Evolutionary conservation across 2,888 invertebrate genomes (phyloP), one percentile per base, ranked within the genome.

Genomic region (Trichogramma dendrolimi): DNA sequence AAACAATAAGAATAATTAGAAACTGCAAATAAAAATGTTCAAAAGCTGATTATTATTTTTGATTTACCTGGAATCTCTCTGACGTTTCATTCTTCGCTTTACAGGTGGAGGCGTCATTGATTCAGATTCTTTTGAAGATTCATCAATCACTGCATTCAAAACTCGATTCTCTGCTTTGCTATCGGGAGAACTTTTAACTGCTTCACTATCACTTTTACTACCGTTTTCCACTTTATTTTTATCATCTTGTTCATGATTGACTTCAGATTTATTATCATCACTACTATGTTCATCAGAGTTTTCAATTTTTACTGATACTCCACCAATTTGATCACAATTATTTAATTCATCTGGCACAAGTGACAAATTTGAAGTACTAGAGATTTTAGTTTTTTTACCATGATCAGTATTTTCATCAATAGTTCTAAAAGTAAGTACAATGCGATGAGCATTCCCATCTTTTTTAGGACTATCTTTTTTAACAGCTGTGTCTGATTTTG

Each of bases 361-460:
- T 47, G 74, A 72, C 42, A 78, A 70, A 67, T 78, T 78, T 3
- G 79, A 76, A 4, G 75, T 73, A 60, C 78, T 79, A 6, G 77
- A 78, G 64, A 77, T 78, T 55, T 77, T 79, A 0, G 76, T 76
- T 64, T 77, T 79, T 62, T 71, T 78, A 6, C 79, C 78, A 43
- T 77, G 71, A 69, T 80, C 78, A 0, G 79, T 79, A 58, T 77
- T 77, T 56, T 80, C 80, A 58, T 80, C 79, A 58, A 77, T 77
- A 1, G 86, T 84, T n/a, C 85, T 81, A 67, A 86, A 84, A 0
- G 86, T 86, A 43, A 86, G 74, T 6, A 86, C 85, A 62, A 86
- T 86, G 49, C 86, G 81, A 4, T 85, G 85, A 71, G 85, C 84
- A 50, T 71, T 75, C 7, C 70, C 72, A 46, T 78, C 75, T 51